Conservation (phyloP, 2,113 vertebrate genomes). For the Vanacampus margaritifer region DNA sequence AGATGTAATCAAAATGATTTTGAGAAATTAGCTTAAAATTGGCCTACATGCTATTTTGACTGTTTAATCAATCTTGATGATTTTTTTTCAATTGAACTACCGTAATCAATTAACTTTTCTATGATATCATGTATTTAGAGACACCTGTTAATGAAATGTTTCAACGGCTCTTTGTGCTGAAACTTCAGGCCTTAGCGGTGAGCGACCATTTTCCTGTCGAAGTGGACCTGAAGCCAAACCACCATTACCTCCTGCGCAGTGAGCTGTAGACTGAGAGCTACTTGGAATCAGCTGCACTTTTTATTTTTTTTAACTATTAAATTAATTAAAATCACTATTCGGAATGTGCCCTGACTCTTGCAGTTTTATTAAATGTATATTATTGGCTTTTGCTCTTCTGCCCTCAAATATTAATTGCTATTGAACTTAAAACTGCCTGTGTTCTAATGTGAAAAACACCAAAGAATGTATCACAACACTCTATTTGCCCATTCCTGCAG, state of each 20-base stretch:
- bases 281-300: conserved; percentile 17
- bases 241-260: conserved; percentile 63
- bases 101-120: background rate
- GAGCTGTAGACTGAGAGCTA: conserved; percentile 62
- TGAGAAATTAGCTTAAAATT: too few relatives aligned
- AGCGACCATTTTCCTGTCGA: conserved; percentile 89
- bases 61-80: too few relatives aligned
- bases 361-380: conserved; percentile 5
- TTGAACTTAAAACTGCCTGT: background rate
- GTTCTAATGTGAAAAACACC: too few relatives aligned
- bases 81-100: background rate
- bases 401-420: background rate
- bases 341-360: background rate
- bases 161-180: background rate
- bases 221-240: conserved; percentile 74
- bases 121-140: background rate
- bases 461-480: background rate
- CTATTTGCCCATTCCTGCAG: too few relatives aligned
- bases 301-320: conserved; percentile 12
- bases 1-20: too few relatives aligned
- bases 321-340: conserved; percentile 4
- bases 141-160: background rate
- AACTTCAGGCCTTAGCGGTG: conserved; percentile 75
- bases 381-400: background rate
- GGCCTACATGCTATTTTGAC: too few relatives aligned